A percentile compares a stretch with the other conserved stretches of the same genome.
Evolutionary conservation across 2,797 vertebrate species (phyloP).

Genomic region (Sebastes itinus): DNA sequence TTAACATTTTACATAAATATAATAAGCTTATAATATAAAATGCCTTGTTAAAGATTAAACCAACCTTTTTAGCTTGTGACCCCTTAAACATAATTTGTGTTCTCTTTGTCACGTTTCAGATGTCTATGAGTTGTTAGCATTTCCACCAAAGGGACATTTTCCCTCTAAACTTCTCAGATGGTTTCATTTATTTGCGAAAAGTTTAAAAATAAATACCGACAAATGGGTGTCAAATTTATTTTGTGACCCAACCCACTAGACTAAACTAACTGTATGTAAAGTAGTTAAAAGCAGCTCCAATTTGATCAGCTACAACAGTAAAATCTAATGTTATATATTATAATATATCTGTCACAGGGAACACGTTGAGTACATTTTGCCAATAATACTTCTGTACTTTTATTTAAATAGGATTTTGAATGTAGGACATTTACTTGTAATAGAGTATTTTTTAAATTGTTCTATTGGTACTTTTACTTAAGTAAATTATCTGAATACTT

Average conservation of each 20-base stretch:
- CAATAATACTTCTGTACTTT: neutral
- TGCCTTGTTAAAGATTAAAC: neutral
- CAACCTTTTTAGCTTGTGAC: neutral
- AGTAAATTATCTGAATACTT: neutral
- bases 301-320: neutral
- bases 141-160: neutral
- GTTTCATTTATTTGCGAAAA: neutral
- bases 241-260: neutral
- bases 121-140: neutral
- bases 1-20: neutral
- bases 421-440: neutral
- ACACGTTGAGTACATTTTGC: neutral
- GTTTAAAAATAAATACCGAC: neutral
- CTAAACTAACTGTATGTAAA: neutral
- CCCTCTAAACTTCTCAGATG: neutral
- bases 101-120: neutral
- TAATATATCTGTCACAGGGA: neutral
- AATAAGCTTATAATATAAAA: neutral
- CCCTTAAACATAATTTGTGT: neutral
- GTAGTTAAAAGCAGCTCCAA: neutral
- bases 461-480: neutral
- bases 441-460: neutral
- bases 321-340: neutral
- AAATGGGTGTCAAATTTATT: neutral
- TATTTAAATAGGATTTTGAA: neutral